These are phyloP conservation scores for Mongoloraphidia duomilia DNA, from an alignment of 2,888 invertebrate genomes.

Conservation along the genomic window DNA sequence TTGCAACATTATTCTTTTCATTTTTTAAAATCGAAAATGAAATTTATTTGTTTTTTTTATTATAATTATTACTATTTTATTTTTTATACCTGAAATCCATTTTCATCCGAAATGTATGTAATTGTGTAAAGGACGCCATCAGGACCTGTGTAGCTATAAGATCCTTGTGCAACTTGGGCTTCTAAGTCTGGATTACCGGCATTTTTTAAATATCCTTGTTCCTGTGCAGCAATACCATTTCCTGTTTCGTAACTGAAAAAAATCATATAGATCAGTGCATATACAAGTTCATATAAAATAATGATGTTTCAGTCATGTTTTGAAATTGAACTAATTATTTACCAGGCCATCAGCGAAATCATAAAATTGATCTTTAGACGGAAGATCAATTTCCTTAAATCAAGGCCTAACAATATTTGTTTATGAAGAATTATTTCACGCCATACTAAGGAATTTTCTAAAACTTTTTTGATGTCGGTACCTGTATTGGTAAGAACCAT, in stretches of 20 bases:
- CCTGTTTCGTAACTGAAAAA: conserved; percentile 51
- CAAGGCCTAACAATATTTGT: background rate
- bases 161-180: conserved; percentile 53
- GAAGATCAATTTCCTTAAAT: background rate
- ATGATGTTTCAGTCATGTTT: background rate
- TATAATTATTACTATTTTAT: no score
- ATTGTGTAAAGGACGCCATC: conserved; percentile 51
- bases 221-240: conserved; percentile 57
- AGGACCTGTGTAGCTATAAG: conserved; percentile 55
- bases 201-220: conserved; percentile 56
- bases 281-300: background rate
- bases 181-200: conserved; percentile 48
- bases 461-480: conserved; percentile 18
- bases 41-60: no score
- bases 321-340: background rate
- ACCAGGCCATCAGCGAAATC: no score
- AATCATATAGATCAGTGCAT: background rate
- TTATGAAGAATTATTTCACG: background rate
- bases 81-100: conserved; percentile 35
- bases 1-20: no score
- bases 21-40: no score
- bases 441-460: background rate
- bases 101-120: conserved; percentile 57
- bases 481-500: conserved; percentile 49
- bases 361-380: no score